A percentile compares a stretch with the other conserved stretches of the same genome.
Conservation (phyloP, 2,797 vertebrate genomes). For the Numenius phaeopus region DNA sequence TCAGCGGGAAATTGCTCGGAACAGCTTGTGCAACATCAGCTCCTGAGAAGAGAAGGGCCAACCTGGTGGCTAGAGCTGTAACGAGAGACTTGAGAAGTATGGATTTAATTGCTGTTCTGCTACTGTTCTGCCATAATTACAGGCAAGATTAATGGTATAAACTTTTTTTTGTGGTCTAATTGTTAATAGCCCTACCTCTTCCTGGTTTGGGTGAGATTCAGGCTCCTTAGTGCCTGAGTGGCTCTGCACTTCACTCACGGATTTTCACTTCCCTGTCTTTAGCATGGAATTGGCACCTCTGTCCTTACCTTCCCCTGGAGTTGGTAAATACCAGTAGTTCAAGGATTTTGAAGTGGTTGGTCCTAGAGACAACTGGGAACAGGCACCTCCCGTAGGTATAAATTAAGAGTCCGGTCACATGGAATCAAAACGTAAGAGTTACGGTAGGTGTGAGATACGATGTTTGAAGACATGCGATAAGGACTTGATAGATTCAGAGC, state of each 20-base stretch:
- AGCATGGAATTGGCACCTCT: not conserved
- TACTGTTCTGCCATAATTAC: not conserved
- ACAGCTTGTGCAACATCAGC: slow-evolving; percentile 9
- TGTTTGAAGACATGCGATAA: not conserved
- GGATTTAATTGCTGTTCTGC: not conserved
- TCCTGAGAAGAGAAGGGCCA: not conserved
- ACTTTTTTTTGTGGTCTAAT: not conserved
- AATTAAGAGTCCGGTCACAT: not conserved
- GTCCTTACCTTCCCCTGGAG: not conserved
- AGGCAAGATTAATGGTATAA: not conserved
- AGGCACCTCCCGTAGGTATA: not conserved
- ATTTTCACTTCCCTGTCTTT: not conserved
- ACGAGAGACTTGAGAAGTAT: not conserved
- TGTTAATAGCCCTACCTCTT: not conserved
- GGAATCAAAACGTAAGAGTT: not conserved
- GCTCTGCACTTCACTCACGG: not conserved
- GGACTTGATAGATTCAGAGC: not conserved
- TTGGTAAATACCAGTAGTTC: not conserved
- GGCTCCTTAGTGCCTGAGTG: not conserved
- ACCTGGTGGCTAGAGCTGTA: not conserved
- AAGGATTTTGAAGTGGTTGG: not conserved
- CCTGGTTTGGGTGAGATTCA: not conserved
- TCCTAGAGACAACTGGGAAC: not conserved
- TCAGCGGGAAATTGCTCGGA: not conserved
- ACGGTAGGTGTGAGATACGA: rapidly evolving